Evolutionary conservation across 2,113 vertebrate genomes (phyloP), one percentile per base, ranked within the genome.

Genomic region (Passer montanus): DNA sequence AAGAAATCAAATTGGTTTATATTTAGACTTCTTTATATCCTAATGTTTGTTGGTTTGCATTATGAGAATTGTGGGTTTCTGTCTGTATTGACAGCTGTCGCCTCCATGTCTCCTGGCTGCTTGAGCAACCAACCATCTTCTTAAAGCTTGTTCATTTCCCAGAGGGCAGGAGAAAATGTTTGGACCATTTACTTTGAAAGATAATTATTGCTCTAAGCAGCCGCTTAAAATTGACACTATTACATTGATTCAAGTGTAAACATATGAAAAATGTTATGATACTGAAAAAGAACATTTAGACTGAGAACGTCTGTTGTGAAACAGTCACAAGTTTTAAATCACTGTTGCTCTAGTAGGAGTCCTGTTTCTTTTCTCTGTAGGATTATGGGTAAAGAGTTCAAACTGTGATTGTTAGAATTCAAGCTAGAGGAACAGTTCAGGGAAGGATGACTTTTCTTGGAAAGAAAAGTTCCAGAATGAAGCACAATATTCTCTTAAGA

Each of bases 171-270:
- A 90, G 46, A 23, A 91, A 83, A 85, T 66, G 37, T 68, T 84
- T 66, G 70, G 41, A 68, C 59, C 58, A 19, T 85, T 93, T 91
- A 37, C 90, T 94, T 72, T 68, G 70, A 73, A 91, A 85, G 44
- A 87, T 76, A 87, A 79, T 76, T 88, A 72, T 56, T 95, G 82
- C 95, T 97, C 7, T 83, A 58, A 94, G 82, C 70, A 91, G 24
- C 11, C 11, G 6, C 59, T 95, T 94, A 55, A 58, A 89, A 68
- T 60, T 87, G 33, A 87, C 58, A n/a, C 56, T 82, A 7, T 75
- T 87, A 23, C 44, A 64, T 41, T 72, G 58, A 79, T 84, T 79
- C 0, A 4, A 93, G 53, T 52, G n/a, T 80, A 93, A 96, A 79
- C 82, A 91, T 94, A 75, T 66, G 90, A 73, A 93, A 91, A 83